These are phyloP conservation scores for Engystomops pustulosus DNA, from an alignment of 2,113 vertebrate genomes.

Conservation along the genomic window DNA sequence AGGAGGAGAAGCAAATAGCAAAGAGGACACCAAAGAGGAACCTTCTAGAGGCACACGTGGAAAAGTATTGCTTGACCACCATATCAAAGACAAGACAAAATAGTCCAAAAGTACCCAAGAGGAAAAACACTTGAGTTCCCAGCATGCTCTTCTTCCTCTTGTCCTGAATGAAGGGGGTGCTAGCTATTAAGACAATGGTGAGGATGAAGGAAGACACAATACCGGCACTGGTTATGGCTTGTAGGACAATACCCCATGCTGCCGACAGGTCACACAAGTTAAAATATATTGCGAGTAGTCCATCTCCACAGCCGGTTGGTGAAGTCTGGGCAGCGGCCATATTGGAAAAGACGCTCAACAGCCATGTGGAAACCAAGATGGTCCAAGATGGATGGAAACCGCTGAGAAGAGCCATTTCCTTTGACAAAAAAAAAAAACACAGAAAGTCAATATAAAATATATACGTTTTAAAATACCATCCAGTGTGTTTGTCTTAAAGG, in stretches of 20 bases:
- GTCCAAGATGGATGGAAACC: background rate
- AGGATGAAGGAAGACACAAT: constrained; percentile 81
- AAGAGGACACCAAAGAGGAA: constrained; percentile 95
- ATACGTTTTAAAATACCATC: background rate
- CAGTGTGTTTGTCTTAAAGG: background rate
- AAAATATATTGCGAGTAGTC: constrained; percentile 83
- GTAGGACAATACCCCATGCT: constrained; percentile 89
- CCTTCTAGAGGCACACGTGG: constrained; percentile 87
- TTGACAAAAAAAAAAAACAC: constrained; percentile 53
- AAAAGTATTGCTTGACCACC: constrained; percentile 82
- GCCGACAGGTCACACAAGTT: constrained; percentile 84
- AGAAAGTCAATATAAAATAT: background rate
- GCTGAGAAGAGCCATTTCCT: constrained; percentile 63
- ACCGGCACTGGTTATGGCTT: constrained; percentile 82
- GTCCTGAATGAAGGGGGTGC: constrained; percentile 82
- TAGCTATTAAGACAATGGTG: constrained; percentile 85
- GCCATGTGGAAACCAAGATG: constrained; percentile 35
- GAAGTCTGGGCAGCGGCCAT: constrained; percentile 60
- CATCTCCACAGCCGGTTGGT: constrained; percentile 77
- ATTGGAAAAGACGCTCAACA: constrained; percentile 61
- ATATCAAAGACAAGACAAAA: constrained; percentile 91
- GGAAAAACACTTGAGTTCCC: constrained; percentile 79
- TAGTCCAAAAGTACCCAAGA: constrained; percentile 84
- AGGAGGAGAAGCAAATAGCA: constrained; percentile 86
- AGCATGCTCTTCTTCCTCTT: constrained; percentile 76